Evolutionary conservation across 2,113 vertebrate species (phyloP).

Genomic region (Oncorhynchus nerka): DNA sequence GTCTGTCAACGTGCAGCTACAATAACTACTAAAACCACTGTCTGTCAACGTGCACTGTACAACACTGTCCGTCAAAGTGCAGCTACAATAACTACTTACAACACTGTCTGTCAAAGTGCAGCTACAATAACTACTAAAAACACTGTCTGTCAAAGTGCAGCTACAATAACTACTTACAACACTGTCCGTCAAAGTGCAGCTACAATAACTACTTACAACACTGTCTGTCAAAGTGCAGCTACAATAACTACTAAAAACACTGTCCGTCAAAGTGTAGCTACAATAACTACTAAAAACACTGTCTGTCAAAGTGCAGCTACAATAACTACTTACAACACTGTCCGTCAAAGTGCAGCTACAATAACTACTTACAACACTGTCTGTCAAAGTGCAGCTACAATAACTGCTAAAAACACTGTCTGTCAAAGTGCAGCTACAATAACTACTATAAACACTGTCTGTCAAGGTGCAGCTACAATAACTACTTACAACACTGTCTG

Average conservation of each 20-base stretch:
- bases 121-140: background rate
- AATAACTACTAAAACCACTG: background rate
- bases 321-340: background rate
- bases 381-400: background rate
- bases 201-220: background rate
- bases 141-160: background rate
- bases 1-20: background rate
- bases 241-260: background rate
- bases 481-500: background rate
- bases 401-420: conserved; percentile 5
- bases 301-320: background rate
- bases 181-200: conserved; percentile 10
- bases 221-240: background rate
- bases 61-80: conserved; percentile 9
- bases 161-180: background rate
- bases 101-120: conserved; percentile 8
- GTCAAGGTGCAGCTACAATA: background rate
- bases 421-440: background rate
- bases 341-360: conserved; percentile 3
- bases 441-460: conserved; percentile 5
- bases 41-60: background rate
- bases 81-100: background rate
- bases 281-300: background rate
- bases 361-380: background rate
- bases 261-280: conserved; percentile 6